Evolutionary conservation across 1,140 invertebrate species (phyloP).

Genomic region (Trichonephila clavipes): DNA sequence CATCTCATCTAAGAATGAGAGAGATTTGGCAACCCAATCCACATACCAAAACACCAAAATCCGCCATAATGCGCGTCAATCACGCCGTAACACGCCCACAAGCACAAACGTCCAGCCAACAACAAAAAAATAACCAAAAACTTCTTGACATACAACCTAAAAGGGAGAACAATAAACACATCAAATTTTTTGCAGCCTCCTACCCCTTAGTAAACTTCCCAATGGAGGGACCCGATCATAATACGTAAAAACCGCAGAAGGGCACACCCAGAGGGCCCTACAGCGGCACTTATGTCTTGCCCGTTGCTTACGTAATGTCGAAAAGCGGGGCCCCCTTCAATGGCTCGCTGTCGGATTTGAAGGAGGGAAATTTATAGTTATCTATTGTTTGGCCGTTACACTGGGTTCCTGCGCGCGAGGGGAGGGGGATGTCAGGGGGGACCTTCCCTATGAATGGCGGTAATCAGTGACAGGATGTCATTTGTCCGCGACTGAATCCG

Average conservation of each 20-base stretch:
- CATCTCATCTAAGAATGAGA: background rate
- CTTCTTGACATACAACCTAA: slow-evolving; percentile 36
- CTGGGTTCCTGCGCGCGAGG: slow-evolving; percentile 39
- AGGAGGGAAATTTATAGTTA: slow-evolving; percentile 74
- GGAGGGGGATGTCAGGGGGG: background rate
- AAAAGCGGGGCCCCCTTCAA: slow-evolving; percentile 57
- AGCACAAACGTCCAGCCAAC: slow-evolving; percentile 6
- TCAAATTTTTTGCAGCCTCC: slow-evolving; percentile 26
- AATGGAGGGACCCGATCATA: background rate
- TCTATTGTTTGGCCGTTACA: slow-evolving; percentile 75
- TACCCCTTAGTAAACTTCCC: background rate
- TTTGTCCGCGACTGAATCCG: slow-evolving; percentile 63
- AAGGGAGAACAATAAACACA: slow-evolving; percentile 71
- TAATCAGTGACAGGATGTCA: slow-evolving; percentile 76
- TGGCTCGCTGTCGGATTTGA: slow-evolving; percentile 67
- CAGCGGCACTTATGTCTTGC: slow-evolving; percentile 50
- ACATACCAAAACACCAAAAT: slow-evolving; percentile 35
- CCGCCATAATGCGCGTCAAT: slow-evolving; percentile 25
- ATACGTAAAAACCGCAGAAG: slow-evolving; percentile 13
- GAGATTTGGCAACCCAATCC: slow-evolving; percentile 20
- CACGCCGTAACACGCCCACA: slow-evolving; percentile 14
- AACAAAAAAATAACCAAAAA: background rate
- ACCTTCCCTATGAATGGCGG: slow-evolving; percentile 64
- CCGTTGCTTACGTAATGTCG: slow-evolving; percentile 70
- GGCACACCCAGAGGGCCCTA: background rate